A percentile compares a stretch with the other conserved stretches of the same genome.
These are phyloP conservation scores for Ambastaia sidthimunki DNA, from an alignment of 2,797 vertebrate species.

Conservation along the genomic window DNA sequence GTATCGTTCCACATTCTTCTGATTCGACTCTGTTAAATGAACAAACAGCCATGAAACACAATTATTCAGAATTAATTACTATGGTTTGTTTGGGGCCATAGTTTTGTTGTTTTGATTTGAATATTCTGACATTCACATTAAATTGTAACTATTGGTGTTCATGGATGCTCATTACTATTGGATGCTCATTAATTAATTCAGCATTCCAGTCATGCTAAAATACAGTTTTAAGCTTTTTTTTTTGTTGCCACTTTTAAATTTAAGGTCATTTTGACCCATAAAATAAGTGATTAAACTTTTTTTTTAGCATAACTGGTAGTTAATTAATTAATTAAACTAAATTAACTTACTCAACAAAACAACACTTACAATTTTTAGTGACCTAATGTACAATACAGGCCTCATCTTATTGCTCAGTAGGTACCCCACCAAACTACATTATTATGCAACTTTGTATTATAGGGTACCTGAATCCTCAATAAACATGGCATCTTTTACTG, in stretches of 20 bases:
- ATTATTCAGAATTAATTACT: neutral
- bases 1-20: conserved; percentile 99
- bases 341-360: no score
- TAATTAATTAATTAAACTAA: no score
- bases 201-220: neutral
- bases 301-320: no score
- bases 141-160: neutral
- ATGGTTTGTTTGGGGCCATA: neutral
- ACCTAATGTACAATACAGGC: no score
- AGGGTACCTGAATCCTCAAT: neutral
- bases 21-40: conserved; percentile 94
- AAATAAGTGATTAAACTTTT: no score
- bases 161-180: neutral
- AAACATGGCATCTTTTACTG: neutral
- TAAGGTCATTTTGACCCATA: no score
- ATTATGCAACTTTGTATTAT: neutral
- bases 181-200: neutral
- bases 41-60: conserved; percentile 75
- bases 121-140: conserved; percentile 6
- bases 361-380: no score
- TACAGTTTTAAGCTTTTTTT: no score
- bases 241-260: no score
- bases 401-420: no score
- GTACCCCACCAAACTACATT: neutral
- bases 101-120: neutral